Base-by-base conservation (phyloP, 1,140 invertebrate species). In the Lucilia sericata region DNA sequence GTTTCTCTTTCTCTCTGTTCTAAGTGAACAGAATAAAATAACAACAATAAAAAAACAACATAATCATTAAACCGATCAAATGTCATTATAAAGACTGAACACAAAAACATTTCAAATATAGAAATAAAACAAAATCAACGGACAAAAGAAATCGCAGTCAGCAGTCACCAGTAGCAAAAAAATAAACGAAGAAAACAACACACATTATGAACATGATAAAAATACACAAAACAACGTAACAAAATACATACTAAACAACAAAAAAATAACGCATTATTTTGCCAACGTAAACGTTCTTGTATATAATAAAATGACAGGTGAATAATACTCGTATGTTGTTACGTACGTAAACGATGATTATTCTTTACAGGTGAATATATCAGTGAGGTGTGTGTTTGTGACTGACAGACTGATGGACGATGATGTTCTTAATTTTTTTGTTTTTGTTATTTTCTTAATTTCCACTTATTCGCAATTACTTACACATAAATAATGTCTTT, bases 1-100 rank as follows among this genome's bases (percentile, higher is more conserved):
- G 65, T 21, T 65, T 70, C 9, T 70, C 19, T 70, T 0, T 70
- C 0, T 21, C 55, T 14, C 55, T 60, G 25, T 30, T 30, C 25
- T 30, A 30, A 30, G 25, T 17, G 55, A 60, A 60, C 55, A 60
- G 4, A 60, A 60, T n/a, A 60, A 60, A 30, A 30, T 2, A 30
- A 30, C 25, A 30, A 30, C 25, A 30, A 30, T 30, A 30, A 30
- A 30, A 30, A 30, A n/a, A n/a, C n/a, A 60, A 60, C 55, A 60
- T n/a, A 60, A 60, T 60, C 65, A 70, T 70, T 70, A 70, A 70
- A 70, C 65, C 19, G 65, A 70, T 70, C 65, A 70, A 70, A 70
- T 70, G 65, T 70, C 65, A 70, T 70, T 70, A 70, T 21, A 70
- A 70, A 70, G 12, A 55, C 12, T 55, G 65, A 70, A 70, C 19